Conservation (phyloP, 1,140 invertebrate genomes). For the Trialeurodes vaporariorum region DNA sequence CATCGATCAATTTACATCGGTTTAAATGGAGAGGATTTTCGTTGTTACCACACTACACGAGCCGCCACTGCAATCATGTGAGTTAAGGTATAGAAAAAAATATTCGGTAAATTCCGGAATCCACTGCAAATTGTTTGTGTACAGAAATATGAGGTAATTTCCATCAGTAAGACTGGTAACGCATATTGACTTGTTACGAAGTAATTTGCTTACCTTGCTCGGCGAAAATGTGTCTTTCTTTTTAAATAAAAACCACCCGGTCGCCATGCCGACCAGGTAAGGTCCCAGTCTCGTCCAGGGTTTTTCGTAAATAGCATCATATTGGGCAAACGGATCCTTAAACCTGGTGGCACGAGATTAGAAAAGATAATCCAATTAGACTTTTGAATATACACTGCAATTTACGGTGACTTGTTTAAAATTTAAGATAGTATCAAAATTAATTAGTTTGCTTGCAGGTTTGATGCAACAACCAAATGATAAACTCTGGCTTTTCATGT, state of each 20-base stretch:
- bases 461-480: too few relatives aligned
- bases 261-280: constrained; percentile 69
- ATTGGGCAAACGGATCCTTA: constrained; percentile 67
- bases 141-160: too few relatives aligned
- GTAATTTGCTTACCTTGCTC: constrained; percentile 43
- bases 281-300: constrained; percentile 73
- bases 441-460: too few relatives aligned
- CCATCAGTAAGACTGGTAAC: neutral
- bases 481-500: too few relatives aligned
- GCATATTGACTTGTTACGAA: neutral
- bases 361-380: too few relatives aligned
- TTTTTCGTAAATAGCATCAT: constrained; percentile 80
- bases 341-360: constrained; percentile 34
- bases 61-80: neutral
- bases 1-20: too few relatives aligned
- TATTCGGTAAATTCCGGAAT: too few relatives aligned
- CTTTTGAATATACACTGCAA: too few relatives aligned
- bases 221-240: constrained; percentile 66
- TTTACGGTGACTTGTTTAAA: too few relatives aligned
- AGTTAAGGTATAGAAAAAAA: neutral
- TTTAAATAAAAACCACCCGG: constrained; percentile 69
- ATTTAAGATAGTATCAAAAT: too few relatives aligned
- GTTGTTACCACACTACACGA: neutral
- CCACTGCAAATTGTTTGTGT: too few relatives aligned
- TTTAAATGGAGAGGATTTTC: too few relatives aligned